Base-by-base conservation (phyloP, 2,797 vertebrate genomes). In the Vespertilio murinus region DNA sequence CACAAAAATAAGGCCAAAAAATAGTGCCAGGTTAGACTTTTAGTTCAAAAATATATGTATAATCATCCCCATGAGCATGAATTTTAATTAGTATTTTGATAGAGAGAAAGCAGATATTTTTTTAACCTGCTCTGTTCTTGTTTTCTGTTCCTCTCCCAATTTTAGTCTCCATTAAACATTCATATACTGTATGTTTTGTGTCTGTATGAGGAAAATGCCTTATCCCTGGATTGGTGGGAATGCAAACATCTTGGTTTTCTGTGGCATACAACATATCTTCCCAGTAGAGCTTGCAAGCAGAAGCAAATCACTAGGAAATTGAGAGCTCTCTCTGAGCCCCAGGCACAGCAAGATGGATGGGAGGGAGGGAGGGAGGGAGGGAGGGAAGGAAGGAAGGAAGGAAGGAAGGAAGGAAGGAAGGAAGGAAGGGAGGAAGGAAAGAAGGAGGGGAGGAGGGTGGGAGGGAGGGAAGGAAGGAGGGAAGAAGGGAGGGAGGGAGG, bases 21-120 rank as follows among this genome's bases (percentile, higher is more conserved):
- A 98, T 98, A 96, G 98, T 98, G 98, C 98, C 98, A 98, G 98
- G 98, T 98, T 97, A 98, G 98, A 98, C 96, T 98, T 98, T 98
- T 98, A 98, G 97, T 98, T 98, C 97, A 98, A 98, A 98, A 98
- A 97, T 98, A 98, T 98, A 98, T 98, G 98, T 97, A 95, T 97
- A 95, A 98, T 98, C 97, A 96, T 98, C 97, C 97, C 97, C 95
- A 96, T 96, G 97, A 97, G 97, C 97, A 96, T 97, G 97, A 97
- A 97, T 98, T 98, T 98, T 97, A 98, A 97, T 98, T 98, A 97
- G 35, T 64, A 71, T 97, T 98, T 98, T 98, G 89, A 89, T 96
- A 95, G 89, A 97, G 97, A 95, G 94, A 96, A 97, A 97, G 97
- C 93, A 97, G 97, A 97, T 97, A 95, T 96, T 97, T 92, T 97